Percentiles rank a stretch among this genome's conserved stretches.
phyloP scores from a whole-genome alignment of 2,888 invertebrate species.

The Aleiodes leptofemur region DNA sequence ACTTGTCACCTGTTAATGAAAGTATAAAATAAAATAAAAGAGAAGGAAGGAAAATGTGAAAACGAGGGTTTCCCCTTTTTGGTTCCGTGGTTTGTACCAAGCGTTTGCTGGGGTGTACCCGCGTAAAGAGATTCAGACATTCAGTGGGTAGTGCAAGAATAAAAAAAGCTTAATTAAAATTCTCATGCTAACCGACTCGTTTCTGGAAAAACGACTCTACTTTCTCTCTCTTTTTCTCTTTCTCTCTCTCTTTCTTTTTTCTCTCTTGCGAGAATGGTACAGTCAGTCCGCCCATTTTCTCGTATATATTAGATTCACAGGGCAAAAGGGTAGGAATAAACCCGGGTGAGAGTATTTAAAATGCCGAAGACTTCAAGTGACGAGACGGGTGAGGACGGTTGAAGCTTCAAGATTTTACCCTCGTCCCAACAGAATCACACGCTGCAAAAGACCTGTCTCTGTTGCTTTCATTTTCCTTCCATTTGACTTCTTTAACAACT shows the following conservation, averaged over 20 bases:
- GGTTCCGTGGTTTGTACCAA: constrained; percentile 15
- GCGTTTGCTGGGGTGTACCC: constrained; percentile 29
- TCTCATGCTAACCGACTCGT: constrained; percentile 59
- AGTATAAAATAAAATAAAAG: constrained; percentile 5
- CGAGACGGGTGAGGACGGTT: neutral
- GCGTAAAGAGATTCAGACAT: constrained; percentile 40
- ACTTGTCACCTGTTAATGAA: constrained; percentile 33
- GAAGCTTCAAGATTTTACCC: constrained; percentile 9
- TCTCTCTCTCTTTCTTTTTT: constrained; percentile 35
- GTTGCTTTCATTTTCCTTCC: neutral
- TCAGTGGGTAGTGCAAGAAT: constrained; percentile 37
- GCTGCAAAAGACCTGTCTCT: neutral
- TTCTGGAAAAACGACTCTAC: constrained; percentile 51
- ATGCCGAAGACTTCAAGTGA: constrained; percentile 21
- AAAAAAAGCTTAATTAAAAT: constrained; percentile 69
- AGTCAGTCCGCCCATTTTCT: constrained; percentile 5
- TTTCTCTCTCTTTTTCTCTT: constrained; percentile 43
- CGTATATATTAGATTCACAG: constrained; percentile 52
- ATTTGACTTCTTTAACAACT: constrained; percentile 13
- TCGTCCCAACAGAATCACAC: constrained; percentile 7
- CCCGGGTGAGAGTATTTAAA: constrained; percentile 51
- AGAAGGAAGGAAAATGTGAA: constrained; percentile 9
- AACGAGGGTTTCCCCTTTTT: constrained; percentile 14
- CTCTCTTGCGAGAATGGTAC: constrained; percentile 21
- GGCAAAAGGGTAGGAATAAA: constrained; percentile 59